Percentiles rank a stretch among this genome's conserved stretches.
phyloP scores from a whole-genome alignment of 2,797 vertebrate genomes.

The Rousettus madagascariensis region DNA sequence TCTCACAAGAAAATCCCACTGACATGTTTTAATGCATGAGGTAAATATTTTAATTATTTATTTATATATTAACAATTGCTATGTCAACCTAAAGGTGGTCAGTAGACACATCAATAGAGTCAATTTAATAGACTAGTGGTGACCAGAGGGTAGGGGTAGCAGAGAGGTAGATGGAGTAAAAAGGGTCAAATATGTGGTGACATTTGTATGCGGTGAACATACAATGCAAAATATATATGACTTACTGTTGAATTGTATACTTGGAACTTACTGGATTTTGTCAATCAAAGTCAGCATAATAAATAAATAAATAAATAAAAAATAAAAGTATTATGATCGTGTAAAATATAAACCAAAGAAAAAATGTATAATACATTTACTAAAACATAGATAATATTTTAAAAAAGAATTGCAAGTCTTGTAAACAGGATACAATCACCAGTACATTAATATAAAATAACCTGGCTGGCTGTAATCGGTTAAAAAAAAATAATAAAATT shows the following conservation, averaged over 20 bases:
- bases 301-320: too few relatives aligned
- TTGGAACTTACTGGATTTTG: too few relatives aligned
- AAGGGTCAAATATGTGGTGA: too few relatives aligned
- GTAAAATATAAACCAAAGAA: neutral
- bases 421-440: neutral
- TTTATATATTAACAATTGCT: neutral
- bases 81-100: neutral
- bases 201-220: too few relatives aligned
- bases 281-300: too few relatives aligned
- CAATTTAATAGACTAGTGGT: too few relatives aligned
- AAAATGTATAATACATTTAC: neutral
- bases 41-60: neutral
- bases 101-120: neutral
- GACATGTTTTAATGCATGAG: neutral
- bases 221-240: too few relatives aligned
- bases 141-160: too few relatives aligned
- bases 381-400: neutral
- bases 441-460: constrained; percentile 22
- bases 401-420: neutral
- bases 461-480: neutral
- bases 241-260: too few relatives aligned
- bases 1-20: neutral
- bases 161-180: too few relatives aligned
- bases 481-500: constrained; percentile 7
- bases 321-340: neutral